Conservation (phyloP, 2,113 vertebrate genomes). For the Sapajus apella region DNA sequence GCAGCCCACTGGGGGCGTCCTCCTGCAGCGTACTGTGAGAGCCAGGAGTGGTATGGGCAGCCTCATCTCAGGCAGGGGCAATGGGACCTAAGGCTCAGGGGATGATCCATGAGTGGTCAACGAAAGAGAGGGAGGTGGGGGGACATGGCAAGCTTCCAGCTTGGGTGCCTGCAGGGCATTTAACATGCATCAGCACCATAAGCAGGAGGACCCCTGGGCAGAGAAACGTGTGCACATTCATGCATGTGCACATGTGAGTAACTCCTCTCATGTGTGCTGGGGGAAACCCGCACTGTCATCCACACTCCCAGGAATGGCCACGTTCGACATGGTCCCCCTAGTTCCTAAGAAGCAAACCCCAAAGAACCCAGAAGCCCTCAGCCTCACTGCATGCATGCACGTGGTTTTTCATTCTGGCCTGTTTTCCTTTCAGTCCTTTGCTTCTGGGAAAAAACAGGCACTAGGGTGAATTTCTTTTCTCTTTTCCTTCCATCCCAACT, state of each 20-base stretch:
- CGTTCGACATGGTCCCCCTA: neutral
- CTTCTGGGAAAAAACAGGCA: neutral
- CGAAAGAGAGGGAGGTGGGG: too few species aligned
- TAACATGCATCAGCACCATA: rapidly evolving
- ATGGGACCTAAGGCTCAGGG: neutral
- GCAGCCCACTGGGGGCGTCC: neutral
- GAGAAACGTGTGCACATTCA: rapidly evolving
- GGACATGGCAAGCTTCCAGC: neutral
- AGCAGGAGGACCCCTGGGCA: neutral
- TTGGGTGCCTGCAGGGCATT: too few species aligned
- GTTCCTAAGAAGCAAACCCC: neutral
- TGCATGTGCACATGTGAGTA: rapidly evolving
- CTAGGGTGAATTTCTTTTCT: neutral
- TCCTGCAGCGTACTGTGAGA: neutral
- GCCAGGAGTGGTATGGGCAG: neutral
- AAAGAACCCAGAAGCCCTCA: neutral
- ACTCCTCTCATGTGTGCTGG: rapidly evolving
- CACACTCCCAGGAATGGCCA: neutral
- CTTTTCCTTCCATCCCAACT: neutral
- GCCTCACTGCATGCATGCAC: neutral
- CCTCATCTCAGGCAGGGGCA: neutral
- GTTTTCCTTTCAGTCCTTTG: neutral
- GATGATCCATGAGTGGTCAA: neutral
- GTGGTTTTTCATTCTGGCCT: neutral
- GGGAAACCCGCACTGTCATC: neutral